phyloP scores from a whole-genome alignment of 2,888 invertebrate genomes.

The Drosophila mercatorum region DNA sequence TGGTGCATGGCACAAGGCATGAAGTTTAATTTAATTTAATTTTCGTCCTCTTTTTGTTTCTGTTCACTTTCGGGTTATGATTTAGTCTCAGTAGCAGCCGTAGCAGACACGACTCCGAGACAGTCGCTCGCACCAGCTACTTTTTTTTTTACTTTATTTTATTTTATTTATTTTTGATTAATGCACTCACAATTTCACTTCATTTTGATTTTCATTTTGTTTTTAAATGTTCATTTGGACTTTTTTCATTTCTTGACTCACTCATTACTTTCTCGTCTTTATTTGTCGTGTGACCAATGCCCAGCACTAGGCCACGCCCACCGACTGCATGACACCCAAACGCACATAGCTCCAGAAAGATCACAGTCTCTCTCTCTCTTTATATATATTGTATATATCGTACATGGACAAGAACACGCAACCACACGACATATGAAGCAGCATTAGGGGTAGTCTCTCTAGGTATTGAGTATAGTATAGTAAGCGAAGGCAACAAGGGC shows the following conservation, averaged over 20 bases:
- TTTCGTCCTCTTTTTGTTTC: conserved; percentile 47
- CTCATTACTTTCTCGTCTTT: conserved; percentile 2
- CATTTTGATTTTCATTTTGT: background rate
- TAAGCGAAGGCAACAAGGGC: background rate
- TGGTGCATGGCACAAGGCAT: conserved; percentile 86
- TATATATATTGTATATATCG: conserved; percentile 16
- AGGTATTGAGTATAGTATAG: too few relatives aligned
- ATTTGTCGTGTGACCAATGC: conserved; percentile 51
- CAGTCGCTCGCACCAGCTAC: conserved; percentile 18
- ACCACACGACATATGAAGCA: conserved; percentile 20
- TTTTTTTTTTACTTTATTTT: background rate
- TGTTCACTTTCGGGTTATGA: conserved; percentile 20
- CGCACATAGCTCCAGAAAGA: background rate
- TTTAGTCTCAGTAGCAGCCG: conserved; percentile 17
- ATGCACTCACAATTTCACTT: conserved; percentile 6
- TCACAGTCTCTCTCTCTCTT: background rate
- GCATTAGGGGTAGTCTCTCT: conserved; percentile 43
- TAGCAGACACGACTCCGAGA: conserved; percentile 10
- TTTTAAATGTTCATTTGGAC: background rate
- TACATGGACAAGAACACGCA: conserved; percentile 48
- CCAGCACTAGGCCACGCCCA: conserved; percentile 48
- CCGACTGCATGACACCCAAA: conserved; percentile 45
- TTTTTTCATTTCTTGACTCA: too few relatives aligned
- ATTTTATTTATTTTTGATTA: too few relatives aligned
- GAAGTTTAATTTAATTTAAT: conserved; percentile 81